Conservation (phyloP, 2,797 vertebrate species). For the Sebastes minor region DNA sequence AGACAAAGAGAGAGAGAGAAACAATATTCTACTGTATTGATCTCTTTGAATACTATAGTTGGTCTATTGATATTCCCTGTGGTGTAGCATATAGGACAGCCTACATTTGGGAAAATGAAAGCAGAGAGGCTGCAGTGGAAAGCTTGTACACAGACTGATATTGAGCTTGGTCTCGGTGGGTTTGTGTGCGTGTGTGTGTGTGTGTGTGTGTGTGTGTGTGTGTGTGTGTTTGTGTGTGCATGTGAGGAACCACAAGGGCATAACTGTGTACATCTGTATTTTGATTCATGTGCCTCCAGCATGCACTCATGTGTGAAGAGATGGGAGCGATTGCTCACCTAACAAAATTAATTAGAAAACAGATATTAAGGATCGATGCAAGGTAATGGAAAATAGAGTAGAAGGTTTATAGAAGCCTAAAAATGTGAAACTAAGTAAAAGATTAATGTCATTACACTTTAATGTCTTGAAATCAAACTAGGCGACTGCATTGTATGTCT, state of each 20-base stretch:
- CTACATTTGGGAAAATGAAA: conserved; percentile 70
- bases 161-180: conserved; percentile 57
- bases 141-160: conserved; percentile 58
- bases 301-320: conserved; percentile 18
- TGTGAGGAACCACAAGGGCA: conserved; percentile 3
- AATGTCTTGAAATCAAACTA: conserved; percentile 31
- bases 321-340: conserved; percentile 11
- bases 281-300: conserved; percentile 21
- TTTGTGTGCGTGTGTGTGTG: conserved; percentile 13
- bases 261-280: conserved; percentile 14
- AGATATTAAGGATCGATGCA: conserved; percentile 12
- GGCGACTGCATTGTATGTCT: background rate
- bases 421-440: conserved; percentile 15
- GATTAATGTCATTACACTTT: conserved; percentile 27
- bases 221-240: background rate
- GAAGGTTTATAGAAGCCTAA: background rate
- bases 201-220: background rate
- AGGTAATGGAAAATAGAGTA: background rate
- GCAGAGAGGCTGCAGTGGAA: conserved; percentile 51
- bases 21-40: conserved; percentile 74
- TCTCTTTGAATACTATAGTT: conserved; percentile 74
- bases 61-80: conserved; percentile 76
- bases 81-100: conserved; percentile 66
- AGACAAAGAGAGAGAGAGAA: conserved; percentile 42
- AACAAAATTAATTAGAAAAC: conserved; percentile 21